These are phyloP conservation scores for Empis stercorea DNA, from an alignment of 2,888 invertebrate genomes.

Conservation along the genomic window DNA sequence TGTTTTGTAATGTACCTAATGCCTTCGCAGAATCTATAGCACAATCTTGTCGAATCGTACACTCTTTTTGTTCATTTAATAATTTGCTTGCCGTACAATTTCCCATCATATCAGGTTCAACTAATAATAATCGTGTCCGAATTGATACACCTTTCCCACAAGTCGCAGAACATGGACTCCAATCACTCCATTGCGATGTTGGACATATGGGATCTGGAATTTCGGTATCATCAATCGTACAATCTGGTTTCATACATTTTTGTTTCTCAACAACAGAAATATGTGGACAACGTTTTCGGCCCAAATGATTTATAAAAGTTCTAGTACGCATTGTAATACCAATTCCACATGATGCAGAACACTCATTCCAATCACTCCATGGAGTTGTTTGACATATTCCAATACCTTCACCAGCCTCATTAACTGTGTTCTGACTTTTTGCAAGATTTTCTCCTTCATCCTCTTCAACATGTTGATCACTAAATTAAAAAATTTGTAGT, in stretches of 20 bases:
- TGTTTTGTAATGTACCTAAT: conserved; percentile 44
- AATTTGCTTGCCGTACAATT: conserved; percentile 55
- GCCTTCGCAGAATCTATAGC: conserved; percentile 60
- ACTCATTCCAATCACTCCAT: conserved; percentile 49
- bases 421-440: conserved; percentile 24
- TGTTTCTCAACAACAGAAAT: conserved; percentile 64
- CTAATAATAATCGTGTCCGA: conserved; percentile 56
- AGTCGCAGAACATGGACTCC: conserved; percentile 82
- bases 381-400: conserved; percentile 31
- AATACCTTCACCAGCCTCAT: conserved; percentile 30
- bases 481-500: not conserved
- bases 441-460: conserved; percentile 35
- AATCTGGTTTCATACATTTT: conserved; percentile 56
- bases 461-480: conserved; percentile 21
- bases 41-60: conserved; percentile 54
- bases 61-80: conserved; percentile 62
- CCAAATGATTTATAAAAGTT: conserved; percentile 59
- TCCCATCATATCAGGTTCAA: conserved; percentile 50
- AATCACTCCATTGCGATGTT: conserved; percentile 79
- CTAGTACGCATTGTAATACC: conserved; percentile 64
- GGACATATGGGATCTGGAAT: conserved; percentile 46
- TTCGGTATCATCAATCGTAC: conserved; percentile 39
- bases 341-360: conserved; percentile 72
- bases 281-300: conserved; percentile 69
- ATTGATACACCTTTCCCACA: conserved; percentile 60